Conservation (phyloP, 2,797 vertebrate species). For the Leucoraja ocellata region DNA sequence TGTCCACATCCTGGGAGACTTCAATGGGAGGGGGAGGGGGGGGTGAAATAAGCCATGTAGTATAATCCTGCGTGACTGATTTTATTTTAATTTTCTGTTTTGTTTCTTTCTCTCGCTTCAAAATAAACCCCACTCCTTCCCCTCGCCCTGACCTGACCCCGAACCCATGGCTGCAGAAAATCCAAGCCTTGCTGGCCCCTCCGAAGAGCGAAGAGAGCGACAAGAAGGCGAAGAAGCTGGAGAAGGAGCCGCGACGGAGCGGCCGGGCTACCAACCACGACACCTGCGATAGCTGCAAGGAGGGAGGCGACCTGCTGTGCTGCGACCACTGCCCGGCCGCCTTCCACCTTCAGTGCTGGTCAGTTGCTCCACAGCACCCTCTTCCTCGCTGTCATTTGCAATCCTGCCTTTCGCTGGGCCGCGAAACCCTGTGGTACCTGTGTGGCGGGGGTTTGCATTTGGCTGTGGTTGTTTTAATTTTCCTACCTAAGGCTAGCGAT, state of each 20-base stretch:
- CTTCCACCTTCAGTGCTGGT: slow-evolving; percentile 98
- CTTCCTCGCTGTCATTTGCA: background rate
- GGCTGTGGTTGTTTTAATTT: background rate
- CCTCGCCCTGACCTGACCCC: slow-evolving; percentile 17
- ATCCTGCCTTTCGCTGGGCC: background rate
- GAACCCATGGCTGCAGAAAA: slow-evolving; percentile 67
- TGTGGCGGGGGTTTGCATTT: background rate
- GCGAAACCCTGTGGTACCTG: background rate
- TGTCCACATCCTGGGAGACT: background rate
- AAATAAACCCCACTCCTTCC: slow-evolving; percentile 21
- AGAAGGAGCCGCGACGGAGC: slow-evolving; percentile 83
- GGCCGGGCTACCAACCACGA: slow-evolving; percentile 93
- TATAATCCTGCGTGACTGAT: background rate
- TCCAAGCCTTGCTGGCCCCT: slow-evolving; percentile 89
- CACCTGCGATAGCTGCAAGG: slow-evolving; percentile 95
- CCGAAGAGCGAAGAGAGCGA: slow-evolving; percentile 90
- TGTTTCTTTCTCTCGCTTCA: slow-evolving; percentile 39
- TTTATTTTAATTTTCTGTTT: background rate
- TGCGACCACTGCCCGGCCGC: slow-evolving; percentile 95
- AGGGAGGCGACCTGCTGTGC: slow-evolving; percentile 89
- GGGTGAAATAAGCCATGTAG: background rate
- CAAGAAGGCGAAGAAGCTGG: slow-evolving; percentile 81
- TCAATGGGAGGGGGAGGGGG: background rate
- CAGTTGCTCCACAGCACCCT: slow-evolving; percentile 48
- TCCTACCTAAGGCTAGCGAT: background rate